Evolutionary conservation across 2,797 vertebrate species (phyloP).

Genomic region (Lagorchestes hirsutus): DNA sequence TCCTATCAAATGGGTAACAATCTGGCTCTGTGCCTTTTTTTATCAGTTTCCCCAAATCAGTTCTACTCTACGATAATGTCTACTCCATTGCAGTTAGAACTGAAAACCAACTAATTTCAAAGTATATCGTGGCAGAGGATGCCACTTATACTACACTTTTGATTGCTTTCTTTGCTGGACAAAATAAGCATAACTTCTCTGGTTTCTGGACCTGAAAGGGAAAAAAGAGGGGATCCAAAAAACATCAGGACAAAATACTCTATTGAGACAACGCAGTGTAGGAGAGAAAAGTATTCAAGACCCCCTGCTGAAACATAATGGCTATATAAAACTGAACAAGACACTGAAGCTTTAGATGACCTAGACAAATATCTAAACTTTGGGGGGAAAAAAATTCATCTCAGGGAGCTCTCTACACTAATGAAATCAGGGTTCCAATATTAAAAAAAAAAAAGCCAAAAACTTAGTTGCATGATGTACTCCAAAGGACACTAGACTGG

Average conservation of each 20-base stretch:
- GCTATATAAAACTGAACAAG: neutral
- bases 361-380: neutral
- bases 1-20: slow-evolving; percentile 64
- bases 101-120: slow-evolving; percentile 73
- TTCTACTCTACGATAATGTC: slow-evolving; percentile 55
- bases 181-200: neutral
- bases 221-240: neutral
- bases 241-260: neutral
- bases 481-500: neutral
- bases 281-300: neutral
- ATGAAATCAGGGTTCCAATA: neutral
- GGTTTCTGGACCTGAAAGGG: neutral
- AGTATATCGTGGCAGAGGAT: slow-evolving; percentile 54
- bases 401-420: neutral
- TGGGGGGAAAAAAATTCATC: neutral
- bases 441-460: neutral
- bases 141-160: neutral
- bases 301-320: neutral
- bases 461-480: neutral
- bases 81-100: slow-evolving; percentile 34
- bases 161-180: neutral
- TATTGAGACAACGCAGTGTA: neutral
- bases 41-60: slow-evolving; percentile 57
- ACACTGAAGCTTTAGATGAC: neutral
- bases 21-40: slow-evolving; percentile 24